Percentiles rank a stretch among this genome's conserved stretches.
phyloP scores from a whole-genome alignment of 2,888 invertebrate genomes.

The Metopia argyrocephala region DNA sequence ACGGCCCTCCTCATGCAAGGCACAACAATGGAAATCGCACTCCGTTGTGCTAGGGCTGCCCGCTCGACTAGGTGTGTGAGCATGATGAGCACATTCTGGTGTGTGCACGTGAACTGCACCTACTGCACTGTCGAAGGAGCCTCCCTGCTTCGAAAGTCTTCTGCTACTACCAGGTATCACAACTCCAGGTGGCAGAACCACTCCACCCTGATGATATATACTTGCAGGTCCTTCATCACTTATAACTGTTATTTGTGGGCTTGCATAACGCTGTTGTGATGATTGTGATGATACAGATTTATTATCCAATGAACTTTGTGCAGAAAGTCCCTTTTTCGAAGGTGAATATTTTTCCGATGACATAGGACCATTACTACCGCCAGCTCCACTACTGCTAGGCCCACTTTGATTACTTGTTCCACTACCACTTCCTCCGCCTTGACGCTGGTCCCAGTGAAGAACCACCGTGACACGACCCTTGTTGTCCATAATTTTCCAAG shows the following conservation, averaged over 20 bases:
- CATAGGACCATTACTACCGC: slow-evolving; percentile 74
- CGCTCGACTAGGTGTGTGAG: slow-evolving; percentile 84
- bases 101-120: slow-evolving; percentile 88
- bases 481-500: slow-evolving; percentile 99
- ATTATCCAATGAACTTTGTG: slow-evolving; percentile 83
- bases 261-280: slow-evolving; percentile 80
- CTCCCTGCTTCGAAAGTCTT: slow-evolving; percentile 82
- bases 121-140: slow-evolving; percentile 84
- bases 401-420: slow-evolving; percentile 78
- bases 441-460: slow-evolving; percentile 96
- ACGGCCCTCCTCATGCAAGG: slow-evolving; percentile 94
- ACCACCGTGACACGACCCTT: slow-evolving; percentile 98
- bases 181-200: slow-evolving; percentile 74
- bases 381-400: slow-evolving; percentile 75
- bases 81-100: slow-evolving; percentile 86
- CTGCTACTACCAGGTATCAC: slow-evolving; percentile 75
- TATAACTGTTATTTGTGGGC: slow-evolving; percentile 95
- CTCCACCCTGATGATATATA: slow-evolving; percentile 78
- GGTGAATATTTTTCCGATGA: slow-evolving; percentile 78
- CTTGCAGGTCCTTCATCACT: slow-evolving; percentile 91
- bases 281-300: slow-evolving; percentile 79
- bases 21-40: slow-evolving; percentile 97
- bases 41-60: slow-evolving; percentile 85
- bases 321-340: slow-evolving; percentile 80
- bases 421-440: slow-evolving; percentile 80